These are phyloP conservation scores for Hormiphora californensis DNA, from an alignment of 37 sponge, comb jelly and placozoan species.

Conservation along the genomic window DNA sequence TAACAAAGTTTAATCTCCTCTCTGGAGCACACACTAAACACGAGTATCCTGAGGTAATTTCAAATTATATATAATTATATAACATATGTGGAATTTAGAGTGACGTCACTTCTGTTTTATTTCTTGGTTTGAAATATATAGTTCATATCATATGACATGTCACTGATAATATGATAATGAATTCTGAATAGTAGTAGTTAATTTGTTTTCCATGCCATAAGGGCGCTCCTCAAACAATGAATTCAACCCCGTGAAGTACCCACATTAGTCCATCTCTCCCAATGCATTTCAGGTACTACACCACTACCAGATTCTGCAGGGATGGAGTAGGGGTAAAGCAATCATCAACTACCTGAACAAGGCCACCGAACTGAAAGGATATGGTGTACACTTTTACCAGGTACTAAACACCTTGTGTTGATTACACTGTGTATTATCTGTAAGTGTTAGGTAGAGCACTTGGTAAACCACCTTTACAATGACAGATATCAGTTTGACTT, in stretches of 20 bases:
- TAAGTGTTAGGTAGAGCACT: background rate
- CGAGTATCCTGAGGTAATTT: background rate
- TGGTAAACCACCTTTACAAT: no score
- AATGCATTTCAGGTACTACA: background rate
- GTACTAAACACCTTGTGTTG: background rate
- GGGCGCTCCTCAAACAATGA: no score
- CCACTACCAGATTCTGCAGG: slow-evolving; percentile 23
- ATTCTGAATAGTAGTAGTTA: no score
- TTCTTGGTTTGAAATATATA: no score
- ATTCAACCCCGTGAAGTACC: no score
- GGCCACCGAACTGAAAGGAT: slow-evolving; percentile 24
- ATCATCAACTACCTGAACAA: slow-evolving; percentile 46
- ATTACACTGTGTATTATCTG: background rate
- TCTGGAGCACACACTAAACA: background rate
- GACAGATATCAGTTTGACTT: no score
- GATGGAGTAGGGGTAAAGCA: slow-evolving; percentile 9
- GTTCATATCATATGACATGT: no score
- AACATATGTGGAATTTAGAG: background rate
- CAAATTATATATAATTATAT: background rate
- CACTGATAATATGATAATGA: no score
- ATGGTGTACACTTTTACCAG: slow-evolving; percentile 16
- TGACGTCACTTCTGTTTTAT: no score
- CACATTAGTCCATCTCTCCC: no score
- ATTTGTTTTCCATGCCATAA: no score
- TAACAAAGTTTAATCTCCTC: background rate